Conservation (phyloP, 30 jellyfish, hydroid and myxozoan species). For the Hydractinia symbiolongicarpus region DNA sequence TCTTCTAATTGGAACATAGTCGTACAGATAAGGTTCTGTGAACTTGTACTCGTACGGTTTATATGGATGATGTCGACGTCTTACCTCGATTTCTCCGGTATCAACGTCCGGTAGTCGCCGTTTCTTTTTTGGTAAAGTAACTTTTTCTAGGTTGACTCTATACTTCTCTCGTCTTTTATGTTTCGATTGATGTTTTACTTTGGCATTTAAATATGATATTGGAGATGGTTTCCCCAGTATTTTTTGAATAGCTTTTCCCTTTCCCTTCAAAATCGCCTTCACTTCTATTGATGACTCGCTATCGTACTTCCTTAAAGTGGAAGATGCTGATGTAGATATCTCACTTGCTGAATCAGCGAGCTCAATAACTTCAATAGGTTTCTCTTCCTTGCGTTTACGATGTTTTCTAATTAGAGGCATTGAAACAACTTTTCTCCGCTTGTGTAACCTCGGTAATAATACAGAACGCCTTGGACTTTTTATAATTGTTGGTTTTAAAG, state of each 20-base stretch:
- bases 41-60: background rate
- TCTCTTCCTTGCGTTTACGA: background rate
- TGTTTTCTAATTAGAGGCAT: background rate
- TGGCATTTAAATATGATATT: background rate
- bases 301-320: background rate
- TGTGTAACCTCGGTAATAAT: background rate
- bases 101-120: background rate
- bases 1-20: slow-evolving; percentile 19
- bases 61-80: background rate
- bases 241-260: slow-evolving; percentile 1
- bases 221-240: background rate
- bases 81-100: background rate
- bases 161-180: background rate
- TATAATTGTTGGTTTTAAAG: background rate
- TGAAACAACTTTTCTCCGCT: background rate
- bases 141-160: background rate
- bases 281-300: slow-evolving; percentile 15
- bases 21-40: slow-evolving; percentile 28
- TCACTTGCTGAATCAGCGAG: background rate
- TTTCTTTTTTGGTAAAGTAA: background rate
- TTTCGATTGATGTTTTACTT: slow-evolving; percentile 5
- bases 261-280: slow-evolving; percentile 15
- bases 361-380: background rate
- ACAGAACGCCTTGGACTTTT: background rate
- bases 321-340: background rate